Percentiles rank a stretch among this genome's conserved stretches.
These are phyloP conservation scores for Lutraria lutraria DNA, from an alignment of 2,888 invertebrate genomes.

Conservation along the genomic window DNA sequence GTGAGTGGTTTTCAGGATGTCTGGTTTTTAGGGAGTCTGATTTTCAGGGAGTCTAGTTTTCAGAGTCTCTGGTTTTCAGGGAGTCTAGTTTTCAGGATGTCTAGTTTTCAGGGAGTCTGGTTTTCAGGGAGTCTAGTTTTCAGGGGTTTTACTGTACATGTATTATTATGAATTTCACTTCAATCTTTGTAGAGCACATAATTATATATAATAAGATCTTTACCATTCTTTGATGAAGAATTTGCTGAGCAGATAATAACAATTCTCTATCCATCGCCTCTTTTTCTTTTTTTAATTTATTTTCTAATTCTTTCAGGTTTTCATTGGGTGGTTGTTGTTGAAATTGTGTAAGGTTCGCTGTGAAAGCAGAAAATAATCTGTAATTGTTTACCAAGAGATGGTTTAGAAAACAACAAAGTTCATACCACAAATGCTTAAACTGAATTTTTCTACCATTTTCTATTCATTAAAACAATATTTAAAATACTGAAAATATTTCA, in stretches of 20 bases:
- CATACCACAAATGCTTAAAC: background rate
- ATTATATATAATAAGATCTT: constrained; percentile 47
- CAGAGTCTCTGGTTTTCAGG: too few species aligned
- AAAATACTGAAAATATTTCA: too few species aligned
- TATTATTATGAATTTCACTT: too few species aligned
- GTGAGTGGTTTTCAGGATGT: too few species aligned
- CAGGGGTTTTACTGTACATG: too few species aligned
- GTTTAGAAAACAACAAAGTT: background rate
- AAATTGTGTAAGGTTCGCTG: constrained; percentile 43
- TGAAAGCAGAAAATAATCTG: background rate
- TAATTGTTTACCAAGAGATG: background rate
- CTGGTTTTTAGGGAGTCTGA: too few species aligned
- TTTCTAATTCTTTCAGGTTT: constrained; percentile 89
- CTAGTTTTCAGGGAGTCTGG: too few species aligned
- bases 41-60: too few species aligned
- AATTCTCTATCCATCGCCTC: constrained; percentile 91
- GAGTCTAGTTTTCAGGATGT: too few species aligned
- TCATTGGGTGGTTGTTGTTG: constrained; percentile 47
- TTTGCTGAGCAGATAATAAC: constrained; percentile 88
- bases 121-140: too few species aligned
- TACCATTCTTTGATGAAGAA: constrained; percentile 84
- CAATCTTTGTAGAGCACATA: too few species aligned
- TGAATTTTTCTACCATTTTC: background rate
- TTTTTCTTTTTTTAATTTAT: constrained; percentile 89
- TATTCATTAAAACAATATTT: too few species aligned